These are phyloP conservation scores for Octodon degus DNA, from an alignment of 2,113 vertebrate species.

Conservation along the genomic window DNA sequence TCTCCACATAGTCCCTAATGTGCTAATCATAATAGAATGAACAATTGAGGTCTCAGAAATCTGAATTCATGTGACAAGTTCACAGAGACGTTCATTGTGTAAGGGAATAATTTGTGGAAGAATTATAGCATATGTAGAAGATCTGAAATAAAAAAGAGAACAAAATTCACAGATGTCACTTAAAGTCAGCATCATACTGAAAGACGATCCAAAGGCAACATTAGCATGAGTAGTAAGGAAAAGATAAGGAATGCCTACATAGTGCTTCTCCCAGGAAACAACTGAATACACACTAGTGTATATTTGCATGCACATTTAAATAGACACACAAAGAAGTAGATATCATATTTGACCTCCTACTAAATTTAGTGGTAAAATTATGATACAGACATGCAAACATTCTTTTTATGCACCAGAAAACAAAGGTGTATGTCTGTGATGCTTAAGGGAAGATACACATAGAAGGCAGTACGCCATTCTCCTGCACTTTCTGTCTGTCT, in stretches of 20 bases:
- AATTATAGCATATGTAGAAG: conserved; percentile 11
- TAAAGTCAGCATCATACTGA: conserved; percentile 26
- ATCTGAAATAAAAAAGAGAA: conserved; percentile 50
- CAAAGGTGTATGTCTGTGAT: too few species aligned
- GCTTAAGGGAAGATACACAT: not conserved
- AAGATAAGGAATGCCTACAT: not conserved
- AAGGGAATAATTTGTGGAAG: conserved; percentile 25
- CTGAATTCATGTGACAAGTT: conserved; percentile 24
- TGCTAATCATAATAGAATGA: conserved; percentile 71
- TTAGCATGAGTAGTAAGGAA: conserved; percentile 10
- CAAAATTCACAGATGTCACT: conserved; percentile 55
- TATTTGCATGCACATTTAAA: not conserved
- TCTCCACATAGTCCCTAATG: conserved; percentile 50
- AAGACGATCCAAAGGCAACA: conserved; percentile 47
- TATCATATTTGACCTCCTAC: not conserved
- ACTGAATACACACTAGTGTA: not conserved
- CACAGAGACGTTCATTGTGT: conserved; percentile 52
- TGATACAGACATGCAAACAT: not conserved
- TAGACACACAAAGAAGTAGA: not conserved
- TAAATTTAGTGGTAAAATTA: conserved; percentile 16
- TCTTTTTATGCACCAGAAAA: not conserved
- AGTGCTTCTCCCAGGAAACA: conserved; percentile 6
- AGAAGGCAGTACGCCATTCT: not conserved
- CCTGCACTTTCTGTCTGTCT: not conserved
- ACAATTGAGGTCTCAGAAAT: conserved; percentile 56